Conservation (phyloP, 2,888 invertebrate species). For the Microctonus hyperodae region DNA sequence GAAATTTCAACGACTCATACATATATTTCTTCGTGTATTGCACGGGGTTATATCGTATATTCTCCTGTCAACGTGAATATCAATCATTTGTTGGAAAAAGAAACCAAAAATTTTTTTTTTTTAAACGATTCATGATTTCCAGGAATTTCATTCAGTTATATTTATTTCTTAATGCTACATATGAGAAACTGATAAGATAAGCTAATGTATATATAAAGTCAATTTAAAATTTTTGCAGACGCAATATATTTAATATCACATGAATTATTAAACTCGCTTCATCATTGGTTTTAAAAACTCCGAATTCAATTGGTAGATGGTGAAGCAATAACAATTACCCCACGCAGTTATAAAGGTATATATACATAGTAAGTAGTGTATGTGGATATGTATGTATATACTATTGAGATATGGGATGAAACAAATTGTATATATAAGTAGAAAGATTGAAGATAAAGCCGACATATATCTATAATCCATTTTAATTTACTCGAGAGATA, state of each 20-base stretch:
- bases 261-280: slow-evolving; percentile 32
- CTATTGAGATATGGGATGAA: background rate
- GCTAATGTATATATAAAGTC: slow-evolving; percentile 3
- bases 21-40: background rate
- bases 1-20: slow-evolving; percentile 13
- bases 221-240: slow-evolving; percentile 7
- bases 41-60: background rate
- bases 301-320: background rate
- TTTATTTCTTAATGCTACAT: background rate
- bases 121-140: background rate
- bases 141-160: background rate
- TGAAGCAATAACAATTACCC: slow-evolving; percentile 42
- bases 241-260: slow-evolving; percentile 1
- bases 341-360: background rate
- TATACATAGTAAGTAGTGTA: background rate
- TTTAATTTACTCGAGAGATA: slow-evolving; percentile 59
- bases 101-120: background rate
- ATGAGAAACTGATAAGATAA: background rate
- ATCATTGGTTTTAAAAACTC: slow-evolving; percentile 5
- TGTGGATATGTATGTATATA: no score
- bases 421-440: slow-evolving; percentile 6
- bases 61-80: slow-evolving; percentile 1
- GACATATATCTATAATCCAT: slow-evolving; percentile 58
- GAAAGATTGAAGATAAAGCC: slow-evolving; percentile 53
- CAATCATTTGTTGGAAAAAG: background rate